Evolutionary conservation across 1,140 invertebrate species (phyloP), one percentile per base, ranked within the genome.

Genomic region (Pseudomyrmex concolor): DNA sequence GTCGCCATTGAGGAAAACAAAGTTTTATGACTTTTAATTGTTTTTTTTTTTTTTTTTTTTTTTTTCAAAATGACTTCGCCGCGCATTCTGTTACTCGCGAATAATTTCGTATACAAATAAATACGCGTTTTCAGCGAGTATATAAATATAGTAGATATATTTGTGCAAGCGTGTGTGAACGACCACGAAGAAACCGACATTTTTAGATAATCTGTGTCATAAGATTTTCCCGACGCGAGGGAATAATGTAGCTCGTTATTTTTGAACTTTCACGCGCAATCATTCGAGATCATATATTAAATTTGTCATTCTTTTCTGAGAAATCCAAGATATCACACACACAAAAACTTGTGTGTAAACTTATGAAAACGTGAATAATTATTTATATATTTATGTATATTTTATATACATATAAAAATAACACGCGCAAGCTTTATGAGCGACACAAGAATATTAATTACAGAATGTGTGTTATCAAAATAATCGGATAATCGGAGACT

Each of bases 351-450:
- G 3, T 34, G 3, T 34, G 10, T 2, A 2, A 34, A 54, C 51
- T 13, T 64, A 34, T 34, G 25, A 34, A 34, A 34, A 34, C 34
- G 34, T 34, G 34, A 34, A 34, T 34, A 34, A 34, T 34, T 7
- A 34, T 5, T n/a, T n/a, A n/a, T n/a, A n/a, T n/a, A n/a, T n/a
- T n/a, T n/a, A n/a, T n/a, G n/a, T n/a, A n/a, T n/a, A n/a, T n/a
- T n/a, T n/a, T n/a, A n/a, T 1, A 70, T 2, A 78, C 68, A 34
- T 34, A 70, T 70, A 60, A 70, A 71, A 80, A 80, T 80, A 70
- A 48, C 43, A 34, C 10, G 2, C n/a, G 12, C 19, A 13, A 43
- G 17, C 15, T 59, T 55, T 57, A 78, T 2, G 19, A 57, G 15
- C 7, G 13, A 22, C 12, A 2, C 43, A 17, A 25, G 25, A 15